Conservation (phyloP, 2,113 vertebrate genomes). For the Climacteris rufus region DNA sequence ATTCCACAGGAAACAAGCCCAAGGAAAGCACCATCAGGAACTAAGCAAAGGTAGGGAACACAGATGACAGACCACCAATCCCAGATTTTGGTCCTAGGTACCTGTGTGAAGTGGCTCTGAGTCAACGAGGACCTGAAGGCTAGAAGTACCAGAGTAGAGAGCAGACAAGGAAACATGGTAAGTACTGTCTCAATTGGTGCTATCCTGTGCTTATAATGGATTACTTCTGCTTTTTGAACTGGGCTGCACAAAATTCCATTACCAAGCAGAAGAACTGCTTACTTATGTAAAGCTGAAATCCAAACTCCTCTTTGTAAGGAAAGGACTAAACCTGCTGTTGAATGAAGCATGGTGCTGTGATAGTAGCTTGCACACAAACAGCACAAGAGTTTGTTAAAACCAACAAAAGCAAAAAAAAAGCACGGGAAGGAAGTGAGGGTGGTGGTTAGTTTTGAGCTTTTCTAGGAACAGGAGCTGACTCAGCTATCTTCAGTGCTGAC, state of each 20-base stretch:
- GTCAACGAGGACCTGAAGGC: not conserved
- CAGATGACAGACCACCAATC: not conserved
- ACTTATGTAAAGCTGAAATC: not conserved
- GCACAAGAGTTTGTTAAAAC: not conserved
- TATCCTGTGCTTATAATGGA: not conserved
- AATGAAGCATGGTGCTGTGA: not conserved
- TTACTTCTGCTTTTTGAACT: not conserved
- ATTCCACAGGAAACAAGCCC: not conserved
- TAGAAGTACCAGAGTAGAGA: not conserved
- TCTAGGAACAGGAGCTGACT: conserved; percentile 36
- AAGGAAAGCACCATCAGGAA: not conserved
- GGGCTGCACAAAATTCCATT: not conserved
- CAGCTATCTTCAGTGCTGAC: conserved; percentile 28
- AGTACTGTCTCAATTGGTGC: not conserved
- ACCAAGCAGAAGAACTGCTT: not conserved
- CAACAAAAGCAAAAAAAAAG: not conserved
- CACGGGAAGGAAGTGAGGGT: conserved; percentile 21
- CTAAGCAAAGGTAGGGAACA: not conserved
- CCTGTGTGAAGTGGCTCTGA: not conserved
- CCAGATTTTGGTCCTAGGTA: not conserved
- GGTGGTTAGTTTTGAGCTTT: not conserved
- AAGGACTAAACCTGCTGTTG: not conserved
- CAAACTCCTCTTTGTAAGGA: not conserved
- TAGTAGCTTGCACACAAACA: not conserved
- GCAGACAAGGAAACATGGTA: not conserved